Percentiles rank a stretch among this genome's conserved stretches.
Evolutionary conservation across 2,888 invertebrate species (phyloP).

Genomic region (Synergus laeviventris): DNA sequence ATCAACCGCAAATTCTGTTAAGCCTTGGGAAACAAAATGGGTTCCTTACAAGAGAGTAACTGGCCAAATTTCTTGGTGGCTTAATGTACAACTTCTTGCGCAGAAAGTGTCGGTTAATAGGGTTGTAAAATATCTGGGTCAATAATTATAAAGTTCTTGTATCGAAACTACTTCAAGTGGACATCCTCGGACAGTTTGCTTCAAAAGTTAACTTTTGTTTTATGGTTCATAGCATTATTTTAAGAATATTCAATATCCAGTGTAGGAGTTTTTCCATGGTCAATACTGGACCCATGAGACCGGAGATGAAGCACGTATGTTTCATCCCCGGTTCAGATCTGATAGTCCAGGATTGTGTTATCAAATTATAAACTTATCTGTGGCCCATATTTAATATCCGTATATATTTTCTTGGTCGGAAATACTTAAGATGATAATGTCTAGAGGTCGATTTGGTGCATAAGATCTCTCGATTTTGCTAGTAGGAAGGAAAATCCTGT

Average conservation of each 20-base stretch:
- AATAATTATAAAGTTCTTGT: conserved; percentile 21
- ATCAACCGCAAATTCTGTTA: conserved; percentile 30
- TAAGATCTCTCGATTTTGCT: conserved; percentile 59
- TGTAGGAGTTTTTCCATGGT: no score
- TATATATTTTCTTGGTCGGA: not conserved
- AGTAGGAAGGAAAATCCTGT: conserved; percentile 59
- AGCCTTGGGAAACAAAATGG: conserved; percentile 18
- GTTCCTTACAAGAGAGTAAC: conserved; percentile 17
- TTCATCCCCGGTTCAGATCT: no score
- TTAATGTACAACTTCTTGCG: conserved; percentile 8
- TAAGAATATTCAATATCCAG: no score
- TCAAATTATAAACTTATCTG: no score
- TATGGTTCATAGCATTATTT: no score
- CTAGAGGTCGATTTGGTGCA: conserved; percentile 47
- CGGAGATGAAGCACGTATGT: no score
- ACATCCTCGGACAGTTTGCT: conserved; percentile 1
- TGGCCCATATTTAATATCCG: not conserved
- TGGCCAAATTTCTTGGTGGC: conserved; percentile 9
- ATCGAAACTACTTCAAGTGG: not conserved
- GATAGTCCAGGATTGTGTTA: no score
- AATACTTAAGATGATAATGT: conserved; percentile 25
- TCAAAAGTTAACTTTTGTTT: no score
- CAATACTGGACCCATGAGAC: no score
- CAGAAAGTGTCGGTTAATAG: conserved; percentile 14
- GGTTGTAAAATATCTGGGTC: conserved; percentile 9